These are phyloP conservation scores for Apis mellifera DNA, from an alignment of 1,140 invertebrate species.

Conservation along the genomic window DNA sequence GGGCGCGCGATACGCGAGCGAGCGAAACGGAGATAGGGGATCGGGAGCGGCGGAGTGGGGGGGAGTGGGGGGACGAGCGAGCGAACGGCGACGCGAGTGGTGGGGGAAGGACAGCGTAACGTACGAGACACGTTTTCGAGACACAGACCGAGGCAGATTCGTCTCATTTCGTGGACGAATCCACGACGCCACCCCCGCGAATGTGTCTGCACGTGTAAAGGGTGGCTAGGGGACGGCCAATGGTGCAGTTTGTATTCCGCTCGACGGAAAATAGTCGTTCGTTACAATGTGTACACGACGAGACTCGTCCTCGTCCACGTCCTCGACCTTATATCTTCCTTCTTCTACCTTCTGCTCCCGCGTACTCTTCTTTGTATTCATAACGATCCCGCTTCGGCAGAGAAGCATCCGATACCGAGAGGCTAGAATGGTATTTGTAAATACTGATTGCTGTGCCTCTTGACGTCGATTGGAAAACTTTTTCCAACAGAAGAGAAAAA, in stretches of 20 bases:
- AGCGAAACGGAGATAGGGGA: not conserved
- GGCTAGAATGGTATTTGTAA: no score
- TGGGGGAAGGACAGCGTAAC: not conserved
- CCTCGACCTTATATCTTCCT: slow-evolving; percentile 27
- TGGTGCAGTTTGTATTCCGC: slow-evolving; percentile 73
- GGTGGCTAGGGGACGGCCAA: slow-evolving; percentile 53
- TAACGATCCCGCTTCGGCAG: slow-evolving; percentile 40
- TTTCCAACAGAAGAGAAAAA: no score
- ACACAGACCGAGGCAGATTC: slow-evolving; percentile 52
- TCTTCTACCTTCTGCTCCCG: slow-evolving; percentile 3
- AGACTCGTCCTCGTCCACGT: slow-evolving; percentile 47
- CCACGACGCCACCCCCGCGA: slow-evolving; percentile 56
- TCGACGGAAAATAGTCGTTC: slow-evolving; percentile 69
- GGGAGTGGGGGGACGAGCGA: not conserved
- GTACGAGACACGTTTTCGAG: slow-evolving; percentile 52
- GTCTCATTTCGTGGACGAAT: slow-evolving; percentile 63
- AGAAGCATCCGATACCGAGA: slow-evolving; percentile 43
- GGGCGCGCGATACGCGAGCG: slow-evolving; percentile 15
- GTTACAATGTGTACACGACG: slow-evolving; percentile 61
- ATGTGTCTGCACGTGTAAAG: slow-evolving; percentile 66
- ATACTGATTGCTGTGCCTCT: no score
- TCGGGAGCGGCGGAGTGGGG: not conserved
- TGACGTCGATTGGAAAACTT: no score
- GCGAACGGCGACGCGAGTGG: not conserved
- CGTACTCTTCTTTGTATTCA: slow-evolving; percentile 61